phyloP scores from a whole-genome alignment of 2,113 vertebrate species.

The Prunella himalayana region DNA sequence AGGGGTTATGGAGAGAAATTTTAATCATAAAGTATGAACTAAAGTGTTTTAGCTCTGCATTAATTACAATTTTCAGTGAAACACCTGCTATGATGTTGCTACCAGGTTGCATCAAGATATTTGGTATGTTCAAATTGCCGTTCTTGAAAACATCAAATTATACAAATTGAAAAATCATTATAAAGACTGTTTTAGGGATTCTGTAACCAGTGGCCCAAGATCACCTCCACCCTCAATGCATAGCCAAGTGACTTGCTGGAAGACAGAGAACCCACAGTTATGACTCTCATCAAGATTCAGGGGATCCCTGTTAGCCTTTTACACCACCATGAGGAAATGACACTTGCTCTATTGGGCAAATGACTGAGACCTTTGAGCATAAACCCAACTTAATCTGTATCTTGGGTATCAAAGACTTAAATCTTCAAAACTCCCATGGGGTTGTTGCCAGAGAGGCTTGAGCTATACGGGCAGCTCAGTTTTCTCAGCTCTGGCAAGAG shows the following conservation, averaged over 20 bases:
- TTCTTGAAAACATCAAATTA: not conserved
- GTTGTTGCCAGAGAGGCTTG: not conserved
- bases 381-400: not conserved
- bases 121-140: not conserved
- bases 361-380: not conserved
- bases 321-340: not conserved
- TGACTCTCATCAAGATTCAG: not conserved
- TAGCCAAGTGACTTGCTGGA: not conserved
- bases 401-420: not conserved
- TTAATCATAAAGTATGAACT: not conserved
- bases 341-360: not conserved
- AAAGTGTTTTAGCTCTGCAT: not conserved
- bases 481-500: not conserved
- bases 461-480: not conserved
- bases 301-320: not conserved
- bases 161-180: not conserved
- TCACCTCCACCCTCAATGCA: not conserved
- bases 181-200: not conserved
- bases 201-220: not conserved
- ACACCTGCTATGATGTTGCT: not conserved
- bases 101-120: not conserved
- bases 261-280: not conserved
- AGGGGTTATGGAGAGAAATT: not conserved
- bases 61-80: not conserved
- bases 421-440: not conserved